Evolutionary conservation across 2,888 invertebrate genomes (phyloP).

Genomic region (Anthophora plumipes): DNA sequence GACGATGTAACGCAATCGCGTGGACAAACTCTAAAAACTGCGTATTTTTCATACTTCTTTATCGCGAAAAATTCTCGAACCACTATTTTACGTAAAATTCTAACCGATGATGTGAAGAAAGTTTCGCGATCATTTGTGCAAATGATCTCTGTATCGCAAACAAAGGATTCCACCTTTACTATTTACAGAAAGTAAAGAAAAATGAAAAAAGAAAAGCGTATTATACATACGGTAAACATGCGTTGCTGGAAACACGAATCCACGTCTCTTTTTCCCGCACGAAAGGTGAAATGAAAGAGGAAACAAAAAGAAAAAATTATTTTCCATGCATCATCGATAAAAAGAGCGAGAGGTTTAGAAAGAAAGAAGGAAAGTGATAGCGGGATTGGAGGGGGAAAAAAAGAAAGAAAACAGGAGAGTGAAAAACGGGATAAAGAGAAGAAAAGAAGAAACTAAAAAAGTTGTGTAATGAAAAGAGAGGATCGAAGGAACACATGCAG

Average conservation of each 20-base stretch:
- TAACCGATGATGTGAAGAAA: background rate
- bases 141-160: conserved; percentile 5
- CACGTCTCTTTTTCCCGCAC: background rate
- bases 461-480: background rate
- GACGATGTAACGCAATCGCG: background rate
- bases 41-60: background rate
- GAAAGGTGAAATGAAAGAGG: background rate
- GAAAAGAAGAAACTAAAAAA: background rate
- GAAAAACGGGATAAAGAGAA: background rate
- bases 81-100: too few relatives aligned
- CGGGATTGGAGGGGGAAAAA: too few relatives aligned
- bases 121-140: background rate
- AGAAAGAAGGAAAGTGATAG: too few relatives aligned
- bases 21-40: background rate
- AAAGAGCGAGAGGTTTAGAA: too few relatives aligned
- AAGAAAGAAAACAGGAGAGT: background rate
- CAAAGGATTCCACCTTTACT: background rate
- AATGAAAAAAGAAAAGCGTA: background rate
- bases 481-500: conserved; percentile 17
- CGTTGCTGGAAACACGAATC: background rate
- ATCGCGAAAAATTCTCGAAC: background rate
- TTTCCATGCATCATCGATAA: background rate
- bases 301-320: background rate
- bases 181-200: too few relatives aligned
- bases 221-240: background rate